Percentiles rank a stretch among this genome's conserved stretches.
Conservation (phyloP, 1,140 invertebrate species). For the Protaetia brevitarsis region DNA sequence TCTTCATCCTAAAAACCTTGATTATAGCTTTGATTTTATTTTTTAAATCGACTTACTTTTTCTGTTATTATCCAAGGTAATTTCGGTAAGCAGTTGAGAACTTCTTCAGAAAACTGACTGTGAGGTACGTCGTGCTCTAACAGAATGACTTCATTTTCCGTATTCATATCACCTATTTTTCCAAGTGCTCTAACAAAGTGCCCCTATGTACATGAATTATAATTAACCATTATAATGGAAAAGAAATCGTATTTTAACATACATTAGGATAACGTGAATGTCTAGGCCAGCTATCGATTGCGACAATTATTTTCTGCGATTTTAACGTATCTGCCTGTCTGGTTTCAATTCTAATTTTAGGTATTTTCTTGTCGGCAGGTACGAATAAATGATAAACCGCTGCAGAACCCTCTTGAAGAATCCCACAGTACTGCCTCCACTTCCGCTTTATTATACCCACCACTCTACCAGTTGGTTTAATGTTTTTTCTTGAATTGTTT, state of each 20-base stretch:
- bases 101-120: constrained; percentile 89
- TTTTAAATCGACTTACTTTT: constrained; percentile 62
- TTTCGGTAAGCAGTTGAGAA: constrained; percentile 87
- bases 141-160: constrained; percentile 94
- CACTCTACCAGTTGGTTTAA: constrained; percentile 79
- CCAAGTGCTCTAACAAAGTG: constrained; percentile 88
- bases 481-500: constrained; percentile 48
- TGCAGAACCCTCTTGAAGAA: constrained; percentile 78
- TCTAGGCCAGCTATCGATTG: constrained; percentile 89
- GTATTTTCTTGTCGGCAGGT: constrained; percentile 85
- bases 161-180: constrained; percentile 72
- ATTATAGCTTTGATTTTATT: constrained; percentile 3
- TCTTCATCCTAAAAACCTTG: constrained; percentile 64
- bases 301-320: constrained; percentile 85
- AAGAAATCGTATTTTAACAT: constrained; percentile 29
- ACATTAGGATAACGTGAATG: constrained; percentile 73
- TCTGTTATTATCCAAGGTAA: constrained; percentile 87
- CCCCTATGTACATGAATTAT: constrained; percentile 54
- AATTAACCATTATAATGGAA: background rate
- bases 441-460: constrained; percentile 95
- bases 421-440: constrained; percentile 96
- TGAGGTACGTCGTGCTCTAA: constrained; percentile 98
- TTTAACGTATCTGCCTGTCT: constrained; percentile 77
- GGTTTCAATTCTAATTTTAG: constrained; percentile 89
- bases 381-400: constrained; percentile 78